phyloP scores from a whole-genome alignment of 2,888 invertebrate genomes.

The Drepanosiphum platanoidis region DNA sequence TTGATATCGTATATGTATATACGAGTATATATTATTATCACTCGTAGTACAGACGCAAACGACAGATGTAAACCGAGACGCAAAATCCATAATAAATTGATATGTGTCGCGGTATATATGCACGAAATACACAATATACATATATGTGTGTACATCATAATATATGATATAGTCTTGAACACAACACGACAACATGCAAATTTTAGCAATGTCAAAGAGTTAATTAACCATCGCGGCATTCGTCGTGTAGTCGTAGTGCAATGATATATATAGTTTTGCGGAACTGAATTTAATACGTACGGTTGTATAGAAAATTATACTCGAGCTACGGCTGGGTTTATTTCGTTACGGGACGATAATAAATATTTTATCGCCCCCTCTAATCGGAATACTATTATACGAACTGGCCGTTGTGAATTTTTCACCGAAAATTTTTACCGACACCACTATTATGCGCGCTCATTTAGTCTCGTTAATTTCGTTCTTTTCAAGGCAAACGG shows the following conservation, averaged over 20 bases:
- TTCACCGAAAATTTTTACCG: neutral
- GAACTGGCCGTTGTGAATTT: too few relatives aligned
- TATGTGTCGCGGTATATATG: too few relatives aligned
- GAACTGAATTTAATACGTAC: neutral
- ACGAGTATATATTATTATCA: too few relatives aligned
- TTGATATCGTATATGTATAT: too few relatives aligned
- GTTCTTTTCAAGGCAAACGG: neutral
- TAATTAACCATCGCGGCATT: neutral
- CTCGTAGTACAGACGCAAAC: too few relatives aligned
- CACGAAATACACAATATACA: too few relatives aligned
- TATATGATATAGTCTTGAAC: neutral
- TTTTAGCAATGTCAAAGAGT: slow-evolving; percentile 1
- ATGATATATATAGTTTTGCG: neutral
- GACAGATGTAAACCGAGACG: too few relatives aligned
- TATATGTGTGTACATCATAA: too few relatives aligned
- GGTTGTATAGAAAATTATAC: too few relatives aligned
- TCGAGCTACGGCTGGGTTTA: neutral
- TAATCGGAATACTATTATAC: neutral
- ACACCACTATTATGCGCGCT: too few relatives aligned
- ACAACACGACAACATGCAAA: neutral
- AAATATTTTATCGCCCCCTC: neutral
- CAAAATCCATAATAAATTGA: too few relatives aligned
- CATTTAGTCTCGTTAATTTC: neutral
- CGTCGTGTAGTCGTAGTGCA: too few relatives aligned
- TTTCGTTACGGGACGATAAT: neutral